A percentile compares a stretch with the other conserved stretches of the same genome.
Evolutionary conservation across 1,140 invertebrate species (phyloP).

Genomic region (Neodiprion pinetum): DNA sequence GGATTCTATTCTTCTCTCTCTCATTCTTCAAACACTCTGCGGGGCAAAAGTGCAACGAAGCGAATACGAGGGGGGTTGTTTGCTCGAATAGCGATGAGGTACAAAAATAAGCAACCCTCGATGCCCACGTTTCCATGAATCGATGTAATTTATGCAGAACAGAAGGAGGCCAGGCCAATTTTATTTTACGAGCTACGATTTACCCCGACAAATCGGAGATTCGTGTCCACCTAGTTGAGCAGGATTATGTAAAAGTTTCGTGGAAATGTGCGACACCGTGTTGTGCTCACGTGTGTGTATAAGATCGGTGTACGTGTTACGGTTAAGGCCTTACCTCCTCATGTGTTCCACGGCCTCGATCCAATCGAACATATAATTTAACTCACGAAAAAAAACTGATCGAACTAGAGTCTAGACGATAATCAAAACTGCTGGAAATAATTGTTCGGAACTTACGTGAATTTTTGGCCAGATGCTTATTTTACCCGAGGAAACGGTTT

Average conservation of each 20-base stretch:
- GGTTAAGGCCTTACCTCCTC: too few species aligned
- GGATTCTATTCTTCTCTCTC: too few species aligned
- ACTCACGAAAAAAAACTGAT: too few species aligned
- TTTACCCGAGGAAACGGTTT: too few species aligned
- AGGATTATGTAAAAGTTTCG: neutral
- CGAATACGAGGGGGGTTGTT: neutral
- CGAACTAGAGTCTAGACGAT: too few species aligned
- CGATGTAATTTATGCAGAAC: conserved; percentile 5
- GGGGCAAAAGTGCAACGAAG: neutral
- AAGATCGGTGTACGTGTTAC: neutral
- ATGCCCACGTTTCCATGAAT: neutral
- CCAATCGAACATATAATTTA: too few species aligned
- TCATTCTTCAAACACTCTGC: too few species aligned
- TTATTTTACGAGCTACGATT: conserved; percentile 3
- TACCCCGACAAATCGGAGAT: conserved; percentile 5
- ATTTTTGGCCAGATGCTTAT: too few species aligned
- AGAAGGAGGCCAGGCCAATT: neutral
- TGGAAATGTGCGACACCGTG: neutral
- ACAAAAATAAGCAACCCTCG: neutral
- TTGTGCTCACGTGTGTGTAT: neutral
- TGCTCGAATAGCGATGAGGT: neutral
- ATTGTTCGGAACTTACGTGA: too few species aligned
- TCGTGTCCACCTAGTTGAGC: conserved; percentile 1
- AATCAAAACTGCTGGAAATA: too few species aligned
- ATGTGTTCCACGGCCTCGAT: too few species aligned